These are phyloP conservation scores for Drosophila ogumai DNA, from an alignment of 1,140 invertebrate genomes.

Conservation along the genomic window DNA sequence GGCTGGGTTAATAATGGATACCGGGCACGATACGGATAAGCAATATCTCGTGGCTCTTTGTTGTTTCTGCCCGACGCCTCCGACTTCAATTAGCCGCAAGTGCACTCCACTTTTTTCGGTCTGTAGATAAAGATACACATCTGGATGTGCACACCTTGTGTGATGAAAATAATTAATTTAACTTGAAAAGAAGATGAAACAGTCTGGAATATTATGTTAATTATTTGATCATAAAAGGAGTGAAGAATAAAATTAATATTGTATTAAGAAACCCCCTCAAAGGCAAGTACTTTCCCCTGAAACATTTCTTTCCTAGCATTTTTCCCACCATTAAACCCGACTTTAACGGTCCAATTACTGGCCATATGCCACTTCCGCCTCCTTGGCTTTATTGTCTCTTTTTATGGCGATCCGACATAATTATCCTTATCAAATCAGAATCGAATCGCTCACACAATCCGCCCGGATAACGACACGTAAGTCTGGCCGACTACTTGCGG, in stretches of 20 bases:
- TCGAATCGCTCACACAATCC: conserved; percentile 47
- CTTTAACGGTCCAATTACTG: conserved; percentile 22
- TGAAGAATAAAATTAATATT: neutral
- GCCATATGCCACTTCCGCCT: conserved; percentile 41
- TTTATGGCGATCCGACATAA: conserved; percentile 50
- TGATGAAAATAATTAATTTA: neutral
- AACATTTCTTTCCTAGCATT: neutral
- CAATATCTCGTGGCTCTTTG: conserved; percentile 25
- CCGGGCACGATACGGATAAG: conserved; percentile 52
- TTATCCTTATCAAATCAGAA: conserved; percentile 71
- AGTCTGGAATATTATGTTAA: neutral
- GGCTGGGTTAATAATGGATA: conserved; percentile 62
- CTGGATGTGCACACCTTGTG: neutral
- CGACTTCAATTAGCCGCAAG: conserved; percentile 43
- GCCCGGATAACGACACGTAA: conserved; percentile 44
- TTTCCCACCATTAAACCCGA: conserved; percentile 1
- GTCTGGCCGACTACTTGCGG: conserved; percentile 32
- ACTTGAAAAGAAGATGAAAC: neutral
- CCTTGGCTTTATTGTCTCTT: conserved; percentile 30
- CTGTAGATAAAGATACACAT: conserved; percentile 6
- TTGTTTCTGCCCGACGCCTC: conserved; percentile 15
- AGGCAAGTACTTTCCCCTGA: neutral
- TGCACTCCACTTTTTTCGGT: conserved; percentile 41
- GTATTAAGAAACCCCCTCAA: too few species aligned
- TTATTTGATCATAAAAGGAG: neutral